phyloP scores from a whole-genome alignment of 2,888 invertebrate genomes.

The Alloplasta piceator region DNA sequence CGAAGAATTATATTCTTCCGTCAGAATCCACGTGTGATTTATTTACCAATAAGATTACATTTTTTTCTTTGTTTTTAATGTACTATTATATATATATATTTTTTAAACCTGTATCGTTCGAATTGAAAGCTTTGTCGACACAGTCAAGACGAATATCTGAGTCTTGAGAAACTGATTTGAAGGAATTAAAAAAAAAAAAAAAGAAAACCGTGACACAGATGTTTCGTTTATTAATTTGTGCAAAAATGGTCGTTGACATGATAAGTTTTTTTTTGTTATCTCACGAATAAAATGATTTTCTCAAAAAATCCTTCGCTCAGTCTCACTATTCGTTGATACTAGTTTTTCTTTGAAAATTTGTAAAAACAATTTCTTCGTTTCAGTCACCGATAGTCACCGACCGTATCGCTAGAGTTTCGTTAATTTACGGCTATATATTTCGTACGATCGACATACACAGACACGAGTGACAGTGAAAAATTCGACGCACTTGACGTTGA shows the following conservation, averaged over 20 bases:
- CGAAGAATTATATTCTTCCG: constrained; percentile 51
- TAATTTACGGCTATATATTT: constrained; percentile 44
- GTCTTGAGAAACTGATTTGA: constrained; percentile 9
- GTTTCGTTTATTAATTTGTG: no score
- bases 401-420: constrained; percentile 27
- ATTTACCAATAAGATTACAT: constrained; percentile 47
- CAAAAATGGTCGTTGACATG: no score
- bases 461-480: no score
- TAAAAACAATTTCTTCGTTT: not conserved
- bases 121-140: constrained; percentile 24
- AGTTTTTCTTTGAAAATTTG: no score
- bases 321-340: no score
- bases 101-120: constrained; percentile 56
- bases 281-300: no score
- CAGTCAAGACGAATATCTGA: constrained; percentile 20
- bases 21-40: constrained; percentile 24
- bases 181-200: not conserved
- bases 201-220: not conserved
- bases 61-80: constrained; percentile 9
- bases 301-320: no score
- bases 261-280: no score
- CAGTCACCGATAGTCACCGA: not conserved
- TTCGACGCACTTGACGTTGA: no score
- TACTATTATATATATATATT: constrained; percentile 31
- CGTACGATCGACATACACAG: constrained; percentile 35